Conservation (phyloP, 1,140 invertebrate genomes). For the Zophobas atratus region DNA sequence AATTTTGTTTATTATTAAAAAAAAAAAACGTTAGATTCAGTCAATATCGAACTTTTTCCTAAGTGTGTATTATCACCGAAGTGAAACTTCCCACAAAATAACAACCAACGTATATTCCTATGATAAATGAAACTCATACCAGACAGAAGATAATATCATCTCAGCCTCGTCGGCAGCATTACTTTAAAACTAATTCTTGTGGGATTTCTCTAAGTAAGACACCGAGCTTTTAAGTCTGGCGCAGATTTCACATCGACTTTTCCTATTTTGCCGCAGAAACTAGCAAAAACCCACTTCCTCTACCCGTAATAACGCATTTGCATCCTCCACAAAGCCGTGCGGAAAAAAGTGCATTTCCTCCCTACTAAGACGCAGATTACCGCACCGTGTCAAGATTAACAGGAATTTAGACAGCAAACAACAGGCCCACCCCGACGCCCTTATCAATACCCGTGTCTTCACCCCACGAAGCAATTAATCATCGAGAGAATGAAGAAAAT, state of each 20-base stretch:
- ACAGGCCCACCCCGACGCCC: neutral
- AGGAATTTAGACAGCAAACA: constrained; percentile 24
- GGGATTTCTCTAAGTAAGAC: neutral
- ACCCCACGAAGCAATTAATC: constrained; percentile 1
- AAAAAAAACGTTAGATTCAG: too few species aligned
- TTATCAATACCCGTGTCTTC: constrained; percentile 23
- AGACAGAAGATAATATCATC: too few species aligned
- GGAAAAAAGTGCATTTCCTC: constrained; percentile 5
- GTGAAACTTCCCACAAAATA: too few species aligned
- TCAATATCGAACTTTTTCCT: too few species aligned
- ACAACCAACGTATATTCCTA: too few species aligned
- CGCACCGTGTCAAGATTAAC: constrained; percentile 3
- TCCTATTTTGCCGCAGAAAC: neutral
- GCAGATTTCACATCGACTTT: constrained; percentile 3
- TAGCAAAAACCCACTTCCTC: neutral
- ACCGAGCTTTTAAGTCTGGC: neutral
- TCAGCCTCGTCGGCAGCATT: too few species aligned
- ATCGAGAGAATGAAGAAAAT: constrained; percentile 8
- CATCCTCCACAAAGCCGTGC: neutral
- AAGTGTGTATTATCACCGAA: too few species aligned
- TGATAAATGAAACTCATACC: too few species aligned
- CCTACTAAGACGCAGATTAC: constrained; percentile 1
- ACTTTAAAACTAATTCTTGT: too few species aligned
- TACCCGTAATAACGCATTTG: too few species aligned
- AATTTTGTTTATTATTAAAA: too few species aligned